Base-by-base conservation (phyloP, 2,888 invertebrate genomes). In the Dioctria rufipes region DNA sequence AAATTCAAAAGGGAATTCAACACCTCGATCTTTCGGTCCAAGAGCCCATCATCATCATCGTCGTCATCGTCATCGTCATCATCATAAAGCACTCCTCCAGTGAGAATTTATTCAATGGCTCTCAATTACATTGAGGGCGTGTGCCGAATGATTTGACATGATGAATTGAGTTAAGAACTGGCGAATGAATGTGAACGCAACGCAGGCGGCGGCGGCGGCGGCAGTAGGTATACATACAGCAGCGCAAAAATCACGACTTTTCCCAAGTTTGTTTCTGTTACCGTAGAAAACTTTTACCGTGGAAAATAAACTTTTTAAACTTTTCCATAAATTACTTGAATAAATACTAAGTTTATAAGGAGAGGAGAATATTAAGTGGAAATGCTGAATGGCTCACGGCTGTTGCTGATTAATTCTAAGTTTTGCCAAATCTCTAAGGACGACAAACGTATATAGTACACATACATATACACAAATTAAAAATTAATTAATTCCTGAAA, bases 121-220 rank as follows among this genome's bases (percentile, higher is more conserved):
- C 39, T 61, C 37, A 61, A 61, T 61, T 61, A 61, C 61, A 61
- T 61, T 61, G 61, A 25, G 61, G 39, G 61, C 37, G 61, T 61
- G 61, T 61, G 61, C 37, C 61, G n/a, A 61, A 61, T 61, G 37
- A 61, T 61, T 61, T 61, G 61, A 39, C 39, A 39, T 39, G 61
- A 61, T 61, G 61, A 37, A 61, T 61, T 25, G 25, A 25, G 25
- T 25, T 25, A 25, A 25, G 39, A 61, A 4, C 39, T 13, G n/a
- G 11, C 11, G 54, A n/a, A 54, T 54, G 54, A n/a, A 54, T 54
- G 54, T 54, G 54, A 54, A 11, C 54, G 11, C 11, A 54, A 25
- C 25, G 25, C 25, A 25, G 25, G 25, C 25, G 25, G 25, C 25
- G 25, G 25, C 25, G 2, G 25, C n/a, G n/a, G n/a, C n/a, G n/a